A percentile compares a stretch with the other conserved stretches of the same genome.
Evolutionary conservation across 2,113 vertebrate genomes (phyloP).

Genomic region (Microtus pennsylvanicus): DNA sequence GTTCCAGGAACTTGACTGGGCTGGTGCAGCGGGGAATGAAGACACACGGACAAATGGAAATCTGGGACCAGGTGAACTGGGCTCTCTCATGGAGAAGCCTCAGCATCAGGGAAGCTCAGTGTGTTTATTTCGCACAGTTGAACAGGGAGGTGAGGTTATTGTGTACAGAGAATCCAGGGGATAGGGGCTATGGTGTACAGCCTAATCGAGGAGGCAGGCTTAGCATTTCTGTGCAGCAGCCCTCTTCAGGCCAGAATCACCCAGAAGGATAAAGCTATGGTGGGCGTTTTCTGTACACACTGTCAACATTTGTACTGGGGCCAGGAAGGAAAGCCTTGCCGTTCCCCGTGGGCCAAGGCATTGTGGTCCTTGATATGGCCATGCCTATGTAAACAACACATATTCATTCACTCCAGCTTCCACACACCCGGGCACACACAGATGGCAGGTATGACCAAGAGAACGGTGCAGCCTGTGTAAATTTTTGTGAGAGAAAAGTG

Average conservation of each 20-base stretch:
- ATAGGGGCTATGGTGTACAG: neutral
- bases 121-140: neutral
- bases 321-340: neutral
- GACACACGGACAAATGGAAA: neutral
- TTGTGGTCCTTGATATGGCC: neutral
- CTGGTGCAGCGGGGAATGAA: neutral
- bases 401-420: neutral
- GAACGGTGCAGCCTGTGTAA: neutral
- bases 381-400: neutral
- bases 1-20: neutral
- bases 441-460: neutral
- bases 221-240: too few relatives aligned
- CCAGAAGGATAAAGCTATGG: neutral
- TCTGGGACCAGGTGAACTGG: neutral
- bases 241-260: neutral
- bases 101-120: neutral
- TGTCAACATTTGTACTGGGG: neutral
- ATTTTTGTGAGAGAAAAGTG: neutral
- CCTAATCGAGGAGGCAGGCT: neutral
- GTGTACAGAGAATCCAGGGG: neutral
- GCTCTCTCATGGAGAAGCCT: neutral
- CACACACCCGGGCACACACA: neutral
- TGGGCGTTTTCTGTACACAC: neutral
- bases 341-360: neutral
- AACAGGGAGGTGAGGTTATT: neutral